Base-by-base conservation (phyloP, 1,140 invertebrate genomes). In the Paralvinella palmiformis region DNA sequence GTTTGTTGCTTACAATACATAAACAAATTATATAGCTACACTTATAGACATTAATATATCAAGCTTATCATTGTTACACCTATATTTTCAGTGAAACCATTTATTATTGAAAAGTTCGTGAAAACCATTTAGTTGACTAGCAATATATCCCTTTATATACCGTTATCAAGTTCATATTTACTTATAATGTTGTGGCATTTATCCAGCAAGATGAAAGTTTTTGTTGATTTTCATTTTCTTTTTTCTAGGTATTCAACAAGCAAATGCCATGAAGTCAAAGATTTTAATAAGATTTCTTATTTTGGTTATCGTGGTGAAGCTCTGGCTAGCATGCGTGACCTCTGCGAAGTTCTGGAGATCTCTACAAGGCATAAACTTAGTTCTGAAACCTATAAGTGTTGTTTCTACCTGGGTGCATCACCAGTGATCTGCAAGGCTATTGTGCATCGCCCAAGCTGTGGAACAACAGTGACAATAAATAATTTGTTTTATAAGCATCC, bases 281-380 rank as follows among this genome's bases (percentile, higher is more conserved):
- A 85, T 58, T 73, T 86, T 6, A 77, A 80, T 56, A 79, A 81
- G 63, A 71, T 84, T 1, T 79, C 78, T 66, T 79, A 80, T 61
- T 86, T 84, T 81, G 87, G 87, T 13, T 87, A 78, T 70, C 74
- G 84, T 63, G 87, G 87, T n/a, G 85, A 88, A 77, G 83, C 85
- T 53, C 72, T 89, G 41, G 83, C 86, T 10, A 87, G 83, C 72
- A 81, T 88, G 22, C 74, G 82, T 41, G 79, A 84, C 62, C 69
- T 85, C n/a, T 83, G 84, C 15, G 72, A 80, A 63, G 72, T 76
- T 53, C 71, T 88, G 29, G 83, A 82, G 68, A 83, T 88, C 64
- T 81, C 75, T n/a, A 83, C 86, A 17, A 80, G 82, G 60, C 63
- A 74, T 57, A 65, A 71, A 55, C 57, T 72, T 15, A 73, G 69